Evolutionary conservation across 1,140 invertebrate species (phyloP).

Genomic region (Sesamia nonagrioides): DNA sequence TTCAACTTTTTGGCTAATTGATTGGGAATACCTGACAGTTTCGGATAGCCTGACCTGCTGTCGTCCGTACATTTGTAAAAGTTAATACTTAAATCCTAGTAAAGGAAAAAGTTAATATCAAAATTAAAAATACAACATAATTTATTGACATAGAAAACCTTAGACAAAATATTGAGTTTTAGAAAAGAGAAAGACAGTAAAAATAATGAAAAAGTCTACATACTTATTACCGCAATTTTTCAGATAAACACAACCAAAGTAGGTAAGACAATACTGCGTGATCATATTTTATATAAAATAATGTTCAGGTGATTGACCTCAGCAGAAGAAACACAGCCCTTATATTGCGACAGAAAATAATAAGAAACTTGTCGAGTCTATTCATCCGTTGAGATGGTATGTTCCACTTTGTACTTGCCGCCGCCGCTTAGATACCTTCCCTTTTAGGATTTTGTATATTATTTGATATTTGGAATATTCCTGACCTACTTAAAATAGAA

Average conservation of each 20-base stretch:
- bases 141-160: too few relatives aligned
- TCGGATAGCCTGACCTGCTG: too few relatives aligned
- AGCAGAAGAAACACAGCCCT: conserved; percentile 17
- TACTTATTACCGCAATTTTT: neutral
- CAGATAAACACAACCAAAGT: neutral
- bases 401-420: conserved; percentile 51
- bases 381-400: conserved; percentile 56
- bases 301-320: conserved; percentile 21
- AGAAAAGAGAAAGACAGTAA: too few relatives aligned
- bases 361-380: conserved; percentile 64
- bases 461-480: too few relatives aligned
- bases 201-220: too few relatives aligned
- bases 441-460: neutral
- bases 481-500: too few relatives aligned
- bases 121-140: too few relatives aligned
- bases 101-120: too few relatives aligned
- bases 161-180: neutral
- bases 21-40: too few relatives aligned
- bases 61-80: too few relatives aligned
- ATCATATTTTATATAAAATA: conserved; percentile 17
- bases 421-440: neutral
- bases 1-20: too few relatives aligned
- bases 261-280: neutral
- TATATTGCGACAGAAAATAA: conserved; percentile 55
- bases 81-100: too few relatives aligned